A percentile compares a stretch with the other conserved stretches of the same genome.
These are phyloP conservation scores for Oligia strigilis DNA, from an alignment of 2,888 invertebrate species.

Conservation along the genomic window DNA sequence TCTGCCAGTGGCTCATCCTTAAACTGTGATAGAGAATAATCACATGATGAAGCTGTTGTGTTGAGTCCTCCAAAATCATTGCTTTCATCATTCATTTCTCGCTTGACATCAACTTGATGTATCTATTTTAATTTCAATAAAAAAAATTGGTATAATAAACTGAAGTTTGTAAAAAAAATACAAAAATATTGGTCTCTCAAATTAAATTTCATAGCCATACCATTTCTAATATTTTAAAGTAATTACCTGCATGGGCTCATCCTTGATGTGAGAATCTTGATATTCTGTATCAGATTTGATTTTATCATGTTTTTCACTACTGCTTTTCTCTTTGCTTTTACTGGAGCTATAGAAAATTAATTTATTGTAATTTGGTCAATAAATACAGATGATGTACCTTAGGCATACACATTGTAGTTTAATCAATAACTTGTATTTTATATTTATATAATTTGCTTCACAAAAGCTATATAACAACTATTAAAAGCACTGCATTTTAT, in stretches of 20 bases:
- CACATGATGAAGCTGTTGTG: constrained; percentile 93
- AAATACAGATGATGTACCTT: neutral
- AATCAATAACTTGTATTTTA: neutral
- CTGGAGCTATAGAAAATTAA: constrained; percentile 74
- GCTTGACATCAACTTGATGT: constrained; percentile 83
- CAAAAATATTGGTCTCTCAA: neutral
- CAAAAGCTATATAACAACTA: neutral
- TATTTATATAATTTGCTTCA: neutral
- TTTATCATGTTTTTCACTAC: constrained; percentile 79
- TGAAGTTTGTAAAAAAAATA: neutral
- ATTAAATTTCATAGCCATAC: neutral
- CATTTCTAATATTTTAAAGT: neutral
- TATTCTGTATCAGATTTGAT: constrained; percentile 78
- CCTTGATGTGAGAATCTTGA: constrained; percentile 81
- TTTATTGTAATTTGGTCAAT: constrained; percentile 3
- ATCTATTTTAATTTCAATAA: constrained; percentile 69
- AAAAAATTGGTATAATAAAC: too few species aligned
- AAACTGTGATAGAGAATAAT: constrained; percentile 93
- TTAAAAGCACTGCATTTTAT: neutral
- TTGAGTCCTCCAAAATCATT: constrained; percentile 84
- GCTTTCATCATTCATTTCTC: constrained; percentile 86
- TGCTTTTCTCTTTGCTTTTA: constrained; percentile 82
- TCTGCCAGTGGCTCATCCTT: constrained; percentile 90
- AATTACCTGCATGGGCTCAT: constrained; percentile 84
- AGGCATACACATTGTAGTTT: neutral